Evolutionary conservation across 2,888 invertebrate species (phyloP).

Genomic region (Labia minor): DNA sequence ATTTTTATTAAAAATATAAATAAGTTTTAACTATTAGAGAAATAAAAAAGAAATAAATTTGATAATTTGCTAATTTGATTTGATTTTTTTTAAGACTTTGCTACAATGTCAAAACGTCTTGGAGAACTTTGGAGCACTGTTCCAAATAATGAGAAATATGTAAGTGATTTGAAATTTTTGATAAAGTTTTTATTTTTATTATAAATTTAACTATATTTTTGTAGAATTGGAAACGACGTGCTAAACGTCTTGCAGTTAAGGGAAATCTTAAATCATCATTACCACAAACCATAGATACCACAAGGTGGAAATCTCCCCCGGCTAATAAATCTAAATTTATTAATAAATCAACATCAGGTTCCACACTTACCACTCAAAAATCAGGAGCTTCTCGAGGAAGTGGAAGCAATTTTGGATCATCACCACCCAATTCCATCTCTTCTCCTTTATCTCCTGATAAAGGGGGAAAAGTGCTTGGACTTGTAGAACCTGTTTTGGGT

Average conservation of each 20-base stretch:
- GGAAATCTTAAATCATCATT: conserved; percentile 32
- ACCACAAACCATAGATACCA: conserved; percentile 25
- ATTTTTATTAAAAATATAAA: conserved; percentile 18
- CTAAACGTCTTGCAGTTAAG: conserved; percentile 53
- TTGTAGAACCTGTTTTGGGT: conserved; percentile 35
- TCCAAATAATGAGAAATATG: conserved; percentile 44
- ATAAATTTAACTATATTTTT: conserved; percentile 26
- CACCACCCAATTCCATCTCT: not conserved
- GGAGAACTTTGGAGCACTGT: conserved; percentile 85
- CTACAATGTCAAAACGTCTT: conserved; percentile 68
- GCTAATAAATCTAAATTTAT: conserved; percentile 37
- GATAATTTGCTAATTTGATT: too few species aligned
- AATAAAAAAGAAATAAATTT: too few species aligned
- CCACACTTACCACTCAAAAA: not conserved
- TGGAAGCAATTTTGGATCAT: not conserved
- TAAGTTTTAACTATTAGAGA: too few species aligned
- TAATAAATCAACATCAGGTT: conserved; percentile 33
- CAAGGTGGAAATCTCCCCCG: conserved; percentile 34
- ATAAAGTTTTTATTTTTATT: too few species aligned
- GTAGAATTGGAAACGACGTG: conserved; percentile 72
- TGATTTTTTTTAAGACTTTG: conserved; percentile 55
- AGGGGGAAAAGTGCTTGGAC: conserved; percentile 33
- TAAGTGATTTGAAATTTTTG: conserved; percentile 29
- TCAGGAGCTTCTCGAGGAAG: not conserved
- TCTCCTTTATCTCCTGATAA: conserved; percentile 23